Evolutionary conservation across 1,140 invertebrate genomes (phyloP).

Genomic region (Diorhabda elongata): DNA sequence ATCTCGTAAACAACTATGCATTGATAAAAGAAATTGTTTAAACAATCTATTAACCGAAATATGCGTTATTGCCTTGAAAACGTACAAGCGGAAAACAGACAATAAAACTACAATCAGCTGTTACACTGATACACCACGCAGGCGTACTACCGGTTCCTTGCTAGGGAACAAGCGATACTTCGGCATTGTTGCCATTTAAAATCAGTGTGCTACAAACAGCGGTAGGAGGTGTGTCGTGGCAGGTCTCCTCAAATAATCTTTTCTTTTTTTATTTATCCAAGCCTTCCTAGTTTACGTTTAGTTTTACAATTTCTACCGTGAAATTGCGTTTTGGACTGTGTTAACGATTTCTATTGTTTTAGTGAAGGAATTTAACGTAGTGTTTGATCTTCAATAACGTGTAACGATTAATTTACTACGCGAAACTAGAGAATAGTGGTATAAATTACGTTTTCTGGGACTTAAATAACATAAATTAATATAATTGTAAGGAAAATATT

Average conservation of each 20-base stretch:
- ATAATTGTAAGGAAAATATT: too few relatives aligned
- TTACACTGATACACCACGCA: conserved; percentile 14
- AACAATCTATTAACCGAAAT: neutral
- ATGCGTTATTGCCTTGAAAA: neutral
- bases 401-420: neutral
- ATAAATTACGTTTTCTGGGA: neutral
- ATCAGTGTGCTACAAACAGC: conserved; percentile 27
- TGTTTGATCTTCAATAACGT: neutral
- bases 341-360: neutral
- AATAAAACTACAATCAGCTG: conserved; percentile 28
- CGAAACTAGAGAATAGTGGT: neutral
- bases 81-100: neutral
- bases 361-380: conserved; percentile 1
- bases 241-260: conserved; percentile 20
- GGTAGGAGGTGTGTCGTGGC: conserved; percentile 6
- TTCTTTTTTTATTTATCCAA: conserved; percentile 25
- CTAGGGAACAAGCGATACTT: conserved; percentile 1
- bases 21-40: too few relatives aligned
- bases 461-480: neutral
- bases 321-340: conserved; percentile 8
- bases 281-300: conserved; percentile 12
- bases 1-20: too few relatives aligned
- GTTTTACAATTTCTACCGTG: conserved; percentile 4
- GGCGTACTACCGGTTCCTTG: conserved; percentile 15
- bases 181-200: conserved; percentile 21